Evolutionary conservation across 2,888 invertebrate species (phyloP).

Genomic region (Phragmatobia fuliginosa): DNA sequence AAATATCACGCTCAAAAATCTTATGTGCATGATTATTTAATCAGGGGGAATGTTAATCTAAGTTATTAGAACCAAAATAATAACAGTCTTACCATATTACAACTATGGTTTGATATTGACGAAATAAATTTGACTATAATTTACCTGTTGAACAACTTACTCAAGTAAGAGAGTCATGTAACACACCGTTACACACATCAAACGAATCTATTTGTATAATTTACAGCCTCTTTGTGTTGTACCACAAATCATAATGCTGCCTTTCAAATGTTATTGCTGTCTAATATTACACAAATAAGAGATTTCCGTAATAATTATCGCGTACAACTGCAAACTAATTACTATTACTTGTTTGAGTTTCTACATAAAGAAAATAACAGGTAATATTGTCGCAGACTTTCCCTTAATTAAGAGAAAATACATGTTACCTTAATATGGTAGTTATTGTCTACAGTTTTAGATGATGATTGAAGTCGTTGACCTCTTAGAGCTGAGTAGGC

Average conservation of each 20-base stretch:
- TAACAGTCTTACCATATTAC: neutral
- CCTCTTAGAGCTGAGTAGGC: neutral
- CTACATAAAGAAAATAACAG: conserved; percentile 26
- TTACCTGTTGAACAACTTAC: neutral
- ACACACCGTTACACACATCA: conserved; percentile 9
- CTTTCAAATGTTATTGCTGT: conserved; percentile 16
- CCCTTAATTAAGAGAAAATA: conserved; percentile 7
- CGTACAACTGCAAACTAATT: conserved; percentile 22
- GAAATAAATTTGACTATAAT: neutral
- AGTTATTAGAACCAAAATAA: neutral
- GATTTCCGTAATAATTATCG: conserved; percentile 26
- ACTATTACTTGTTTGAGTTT: conserved; percentile 24
- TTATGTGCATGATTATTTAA: too few species aligned
- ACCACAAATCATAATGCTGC: conserved; percentile 11
- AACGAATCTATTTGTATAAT: conserved; percentile 11
- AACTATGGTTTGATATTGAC: neutral
- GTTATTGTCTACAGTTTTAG: neutral
- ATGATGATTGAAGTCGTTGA: neutral
- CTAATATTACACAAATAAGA: conserved; percentile 13
- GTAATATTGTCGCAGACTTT: conserved; percentile 31
- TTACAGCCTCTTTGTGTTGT: conserved; percentile 13
- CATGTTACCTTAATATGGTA: conserved; percentile 7
- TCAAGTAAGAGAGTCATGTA: neutral
- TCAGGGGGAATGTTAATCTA: too few species aligned
- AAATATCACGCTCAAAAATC: too few species aligned